Evolutionary conservation across 2,113 vertebrate species (phyloP).

Genomic region (Rhea pennata): DNA sequence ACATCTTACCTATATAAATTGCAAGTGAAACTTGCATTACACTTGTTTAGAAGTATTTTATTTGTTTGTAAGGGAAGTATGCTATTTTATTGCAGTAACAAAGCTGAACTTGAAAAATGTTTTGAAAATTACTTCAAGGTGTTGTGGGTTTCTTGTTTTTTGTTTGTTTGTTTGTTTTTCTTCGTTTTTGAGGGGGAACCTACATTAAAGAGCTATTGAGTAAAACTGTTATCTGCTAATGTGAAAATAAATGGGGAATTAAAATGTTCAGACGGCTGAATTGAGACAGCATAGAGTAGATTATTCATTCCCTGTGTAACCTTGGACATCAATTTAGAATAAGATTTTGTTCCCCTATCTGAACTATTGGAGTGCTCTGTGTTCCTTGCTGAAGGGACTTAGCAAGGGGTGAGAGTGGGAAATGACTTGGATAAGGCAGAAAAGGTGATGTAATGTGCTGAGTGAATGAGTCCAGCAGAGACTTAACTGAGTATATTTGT

Average conservation of each 20-base stretch:
- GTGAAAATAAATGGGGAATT: background rate
- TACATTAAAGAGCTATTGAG: background rate
- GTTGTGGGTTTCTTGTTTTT: background rate
- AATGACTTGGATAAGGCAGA: background rate
- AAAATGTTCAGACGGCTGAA: background rate
- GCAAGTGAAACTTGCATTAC: background rate
- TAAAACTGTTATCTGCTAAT: background rate
- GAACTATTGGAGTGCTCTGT: background rate
- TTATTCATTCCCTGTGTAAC: background rate
- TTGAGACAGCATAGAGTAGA: background rate
- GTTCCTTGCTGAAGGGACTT: rapidly evolving
- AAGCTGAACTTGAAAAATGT: background rate
- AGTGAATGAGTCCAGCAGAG: background rate
- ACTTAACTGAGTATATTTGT: background rate
- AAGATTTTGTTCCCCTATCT: background rate
- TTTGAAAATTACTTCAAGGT: background rate
- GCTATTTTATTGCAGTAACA: background rate
- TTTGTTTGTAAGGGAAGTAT: background rate
- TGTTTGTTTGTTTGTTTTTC: background rate
- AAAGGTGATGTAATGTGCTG: rapidly evolving
- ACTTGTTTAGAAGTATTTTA: background rate
- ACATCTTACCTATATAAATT: background rate
- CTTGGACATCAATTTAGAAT: background rate
- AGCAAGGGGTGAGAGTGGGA: background rate
- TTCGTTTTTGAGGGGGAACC: too few relatives aligned